These are phyloP conservation scores for Carposina sasakii DNA, from an alignment of 1,140 invertebrate genomes.

Conservation along the genomic window DNA sequence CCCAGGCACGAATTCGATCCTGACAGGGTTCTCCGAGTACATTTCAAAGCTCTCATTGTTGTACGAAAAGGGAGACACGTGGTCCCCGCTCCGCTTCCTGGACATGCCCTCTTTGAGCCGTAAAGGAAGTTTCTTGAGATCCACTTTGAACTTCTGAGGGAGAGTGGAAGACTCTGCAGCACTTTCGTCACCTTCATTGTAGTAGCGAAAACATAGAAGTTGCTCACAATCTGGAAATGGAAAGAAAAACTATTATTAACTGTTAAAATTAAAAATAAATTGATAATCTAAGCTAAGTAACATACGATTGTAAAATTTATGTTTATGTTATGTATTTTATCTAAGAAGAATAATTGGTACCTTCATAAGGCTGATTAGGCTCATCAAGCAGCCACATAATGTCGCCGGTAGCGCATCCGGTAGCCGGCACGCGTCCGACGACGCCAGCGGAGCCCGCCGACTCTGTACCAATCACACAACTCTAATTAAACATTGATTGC, in stretches of 20 bases:
- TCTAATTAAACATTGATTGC: too few relatives aligned
- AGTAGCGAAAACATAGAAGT: conserved; percentile 68
- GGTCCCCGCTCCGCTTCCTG: conserved; percentile 62
- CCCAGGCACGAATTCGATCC: conserved; percentile 51
- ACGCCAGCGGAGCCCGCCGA: conserved; percentile 43
- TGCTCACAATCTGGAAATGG: conserved; percentile 69
- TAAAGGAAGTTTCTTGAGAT: conserved; percentile 58
- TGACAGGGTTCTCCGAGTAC: conserved; percentile 53
- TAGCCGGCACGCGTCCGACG: conserved; percentile 64
- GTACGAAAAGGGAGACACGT: conserved; percentile 61
- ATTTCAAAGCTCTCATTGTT: conserved; percentile 67
- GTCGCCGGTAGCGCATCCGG: conserved; percentile 66
- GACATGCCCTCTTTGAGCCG: conserved; percentile 61
- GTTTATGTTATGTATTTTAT: background rate
- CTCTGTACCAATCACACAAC: conserved; percentile 42
- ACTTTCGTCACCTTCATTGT: conserved; percentile 65
- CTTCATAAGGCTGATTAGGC: conserved; percentile 70
- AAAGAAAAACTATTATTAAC: conserved; percentile 12
- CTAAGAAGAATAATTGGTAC: too few relatives aligned
- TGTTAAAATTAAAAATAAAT: background rate
- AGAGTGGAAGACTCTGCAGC: conserved; percentile 57
- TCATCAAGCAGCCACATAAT: conserved; percentile 73
- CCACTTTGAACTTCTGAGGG: conserved; percentile 53
- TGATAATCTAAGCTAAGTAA: background rate
- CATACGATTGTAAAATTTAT: background rate